A percentile compares a stretch with the other conserved stretches of the same genome.
phyloP scores from a whole-genome alignment of 64 coral and sea anemone genomes.

The Montipora efflorescens region DNA sequence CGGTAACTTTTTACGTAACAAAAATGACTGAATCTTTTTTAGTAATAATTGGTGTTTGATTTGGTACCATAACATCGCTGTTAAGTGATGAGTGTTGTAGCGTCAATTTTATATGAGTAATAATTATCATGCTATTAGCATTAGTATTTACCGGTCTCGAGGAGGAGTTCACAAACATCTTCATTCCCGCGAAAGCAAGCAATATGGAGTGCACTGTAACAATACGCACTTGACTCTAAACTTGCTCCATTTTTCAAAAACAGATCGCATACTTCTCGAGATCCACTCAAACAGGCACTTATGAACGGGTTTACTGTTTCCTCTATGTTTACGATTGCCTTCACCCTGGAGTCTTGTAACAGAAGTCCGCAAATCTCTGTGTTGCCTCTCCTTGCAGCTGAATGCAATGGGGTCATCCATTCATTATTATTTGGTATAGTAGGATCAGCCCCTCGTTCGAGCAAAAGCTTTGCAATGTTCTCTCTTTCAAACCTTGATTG shows the following conservation, averaged over 20 bases:
- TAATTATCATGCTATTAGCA: too few relatives aligned
- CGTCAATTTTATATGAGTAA: too few relatives aligned
- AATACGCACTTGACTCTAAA: background rate
- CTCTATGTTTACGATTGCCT: background rate
- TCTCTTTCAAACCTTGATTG: slow-evolving; percentile 36
- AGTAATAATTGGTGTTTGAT: too few relatives aligned
- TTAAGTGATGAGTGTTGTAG: too few relatives aligned
- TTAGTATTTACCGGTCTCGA: slow-evolving; percentile 11
- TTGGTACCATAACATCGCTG: too few relatives aligned
- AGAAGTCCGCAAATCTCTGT: slow-evolving; percentile 28
- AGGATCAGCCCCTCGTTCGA: slow-evolving; percentile 73
- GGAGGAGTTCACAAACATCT: background rate
- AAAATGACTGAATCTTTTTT: too few relatives aligned
- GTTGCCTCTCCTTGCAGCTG: slow-evolving; percentile 37
- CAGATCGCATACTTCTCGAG: slow-evolving; percentile 16
- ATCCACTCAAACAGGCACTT: background rate
- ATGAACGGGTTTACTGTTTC: background rate
- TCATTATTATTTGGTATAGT: background rate
- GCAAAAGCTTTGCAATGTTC: slow-evolving; percentile 33
- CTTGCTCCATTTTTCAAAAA: slow-evolving; percentile 12
- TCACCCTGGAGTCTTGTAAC: background rate
- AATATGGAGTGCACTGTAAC: background rate
- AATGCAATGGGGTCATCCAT: slow-evolving; percentile 22
- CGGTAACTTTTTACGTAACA: too few relatives aligned
- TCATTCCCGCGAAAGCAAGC: background rate